Evolutionary conservation across 2,113 vertebrate species (phyloP).

Genomic region (Prunella himalayana): DNA sequence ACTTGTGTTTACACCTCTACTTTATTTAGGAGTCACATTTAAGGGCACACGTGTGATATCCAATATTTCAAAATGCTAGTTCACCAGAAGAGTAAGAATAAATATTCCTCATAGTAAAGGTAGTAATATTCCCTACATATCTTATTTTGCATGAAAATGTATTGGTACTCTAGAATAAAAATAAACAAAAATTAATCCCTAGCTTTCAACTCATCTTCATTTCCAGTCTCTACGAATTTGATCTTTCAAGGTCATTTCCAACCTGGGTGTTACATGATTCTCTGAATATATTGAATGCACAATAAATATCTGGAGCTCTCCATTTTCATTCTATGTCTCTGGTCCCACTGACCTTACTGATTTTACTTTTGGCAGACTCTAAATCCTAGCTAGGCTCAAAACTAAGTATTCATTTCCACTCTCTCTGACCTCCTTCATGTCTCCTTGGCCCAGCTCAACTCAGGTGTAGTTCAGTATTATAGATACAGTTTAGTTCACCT

Average conservation of each 20-base stretch:
- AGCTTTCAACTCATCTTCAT: neutral
- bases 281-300: neutral
- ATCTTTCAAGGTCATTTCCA: neutral
- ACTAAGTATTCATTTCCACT: neutral
- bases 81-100: neutral
- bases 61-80: neutral
- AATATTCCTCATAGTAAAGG: neutral
- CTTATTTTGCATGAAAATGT: neutral
- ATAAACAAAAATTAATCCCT: neutral
- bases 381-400: neutral
- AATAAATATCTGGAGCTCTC: neutral
- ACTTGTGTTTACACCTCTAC: neutral
- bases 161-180: neutral
- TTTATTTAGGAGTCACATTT: neutral
- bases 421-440: neutral
- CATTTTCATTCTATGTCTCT: neutral
- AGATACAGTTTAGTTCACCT: neutral
- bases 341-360: neutral
- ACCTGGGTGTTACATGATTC: neutral
- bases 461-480: neutral
- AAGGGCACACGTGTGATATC: rapidly evolving
- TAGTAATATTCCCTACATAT: neutral
- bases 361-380: neutral
- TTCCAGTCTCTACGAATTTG: neutral
- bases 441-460: neutral